A percentile compares a stretch with the other conserved stretches of the same genome.
Evolutionary conservation across 1,140 invertebrate species (phyloP).

Genomic region (Xylocopa sonorina): DNA sequence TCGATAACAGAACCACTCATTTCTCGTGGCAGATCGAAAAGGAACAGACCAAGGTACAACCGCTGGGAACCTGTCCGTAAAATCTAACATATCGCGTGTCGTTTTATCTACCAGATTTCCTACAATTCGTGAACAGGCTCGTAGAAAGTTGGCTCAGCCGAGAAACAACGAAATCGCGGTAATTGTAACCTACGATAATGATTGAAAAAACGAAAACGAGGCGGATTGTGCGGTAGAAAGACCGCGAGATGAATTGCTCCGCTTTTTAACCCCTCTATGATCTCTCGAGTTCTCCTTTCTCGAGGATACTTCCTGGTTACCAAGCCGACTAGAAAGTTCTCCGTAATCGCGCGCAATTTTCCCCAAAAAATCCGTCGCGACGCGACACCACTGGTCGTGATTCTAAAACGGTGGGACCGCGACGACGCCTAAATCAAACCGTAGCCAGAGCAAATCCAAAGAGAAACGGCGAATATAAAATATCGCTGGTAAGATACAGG

Average conservation of each 20-base stretch:
- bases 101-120: background rate
- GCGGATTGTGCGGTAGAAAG: background rate
- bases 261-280: too few relatives aligned
- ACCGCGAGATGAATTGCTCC: background rate
- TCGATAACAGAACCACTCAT: constrained; percentile 22
- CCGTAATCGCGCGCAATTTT: too few relatives aligned
- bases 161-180: background rate
- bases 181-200: background rate
- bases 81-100: constrained; percentile 1
- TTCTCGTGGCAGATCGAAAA: constrained; percentile 4
- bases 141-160: background rate
- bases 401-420: background rate
- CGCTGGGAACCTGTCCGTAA: constrained; percentile 14
- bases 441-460: background rate
- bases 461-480: constrained; percentile 50
- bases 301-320: too few relatives aligned
- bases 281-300: too few relatives aligned
- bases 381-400: background rate
- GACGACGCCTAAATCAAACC: constrained; percentile 10
- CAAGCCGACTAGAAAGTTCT: too few relatives aligned
- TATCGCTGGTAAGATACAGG: constrained; percentile 55
- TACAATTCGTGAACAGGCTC: background rate
- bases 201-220: background rate
- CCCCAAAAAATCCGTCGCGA: too few relatives aligned
- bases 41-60: background rate